These are phyloP conservation scores for Ciconia stormi DNA, from an alignment of 2,113 vertebrate genomes.

Conservation along the genomic window DNA sequence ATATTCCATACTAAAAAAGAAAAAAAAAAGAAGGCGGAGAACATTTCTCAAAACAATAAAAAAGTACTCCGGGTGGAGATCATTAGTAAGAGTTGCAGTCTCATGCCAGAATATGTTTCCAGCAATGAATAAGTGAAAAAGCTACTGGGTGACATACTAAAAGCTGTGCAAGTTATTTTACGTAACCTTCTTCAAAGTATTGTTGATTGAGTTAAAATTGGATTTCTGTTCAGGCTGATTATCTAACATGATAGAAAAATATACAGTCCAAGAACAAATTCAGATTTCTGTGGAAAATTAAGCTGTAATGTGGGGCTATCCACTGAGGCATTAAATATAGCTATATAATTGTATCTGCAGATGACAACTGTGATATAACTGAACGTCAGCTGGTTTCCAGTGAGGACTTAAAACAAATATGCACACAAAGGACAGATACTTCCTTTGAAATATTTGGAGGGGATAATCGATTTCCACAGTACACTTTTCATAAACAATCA, in stretches of 20 bases:
- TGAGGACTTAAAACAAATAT: background rate
- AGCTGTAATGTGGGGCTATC: slow-evolving; percentile 45
- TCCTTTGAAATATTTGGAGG: background rate
- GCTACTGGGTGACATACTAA: background rate
- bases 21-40: rapidly evolving
- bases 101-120: background rate
- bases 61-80: background rate
- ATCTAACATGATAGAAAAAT: slow-evolving; percentile 72
- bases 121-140: background rate
- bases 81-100: background rate
- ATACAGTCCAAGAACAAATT: slow-evolving; percentile 65
- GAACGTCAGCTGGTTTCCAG: background rate
- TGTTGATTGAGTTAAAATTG: slow-evolving; percentile 72
- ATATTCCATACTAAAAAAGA: background rate
- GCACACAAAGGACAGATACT: background rate
- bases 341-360: slow-evolving; percentile 59
- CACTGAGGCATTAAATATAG: slow-evolving; percentile 65
- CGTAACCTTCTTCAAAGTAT: background rate
- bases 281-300: slow-evolving; percentile 73
- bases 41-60: background rate
- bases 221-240: slow-evolving; percentile 72
- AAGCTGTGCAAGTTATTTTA: slow-evolving; percentile 12
- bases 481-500: background rate
- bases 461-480: slow-evolving; percentile 19
- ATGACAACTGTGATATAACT: background rate